phyloP scores from a whole-genome alignment of 2,797 vertebrate genomes.

The Sebastes steindachneri region DNA sequence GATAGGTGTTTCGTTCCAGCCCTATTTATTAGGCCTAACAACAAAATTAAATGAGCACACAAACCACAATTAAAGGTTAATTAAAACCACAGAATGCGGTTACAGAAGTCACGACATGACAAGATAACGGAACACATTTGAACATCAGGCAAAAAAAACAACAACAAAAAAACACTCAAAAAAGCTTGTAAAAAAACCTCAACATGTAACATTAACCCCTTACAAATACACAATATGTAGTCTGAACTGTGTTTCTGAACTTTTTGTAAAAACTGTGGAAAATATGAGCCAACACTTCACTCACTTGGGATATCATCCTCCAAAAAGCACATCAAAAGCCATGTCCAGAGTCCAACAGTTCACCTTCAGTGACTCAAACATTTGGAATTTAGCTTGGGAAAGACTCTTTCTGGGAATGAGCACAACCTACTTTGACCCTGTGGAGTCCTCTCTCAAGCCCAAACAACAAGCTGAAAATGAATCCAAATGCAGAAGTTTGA shows the following conservation, averaged over 20 bases:
- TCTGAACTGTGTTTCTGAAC: background rate
- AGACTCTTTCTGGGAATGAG: constrained; percentile 53
- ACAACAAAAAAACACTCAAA: background rate
- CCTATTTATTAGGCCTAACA: too few relatives aligned
- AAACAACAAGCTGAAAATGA: background rate
- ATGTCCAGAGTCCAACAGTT: constrained; percentile 21
- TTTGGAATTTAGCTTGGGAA: constrained; percentile 63
- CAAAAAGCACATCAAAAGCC: background rate
- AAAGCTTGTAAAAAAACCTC: background rate
- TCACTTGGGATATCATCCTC: constrained; percentile 10
- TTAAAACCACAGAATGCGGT: background rate
- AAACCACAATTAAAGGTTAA: background rate
- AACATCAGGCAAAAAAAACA: background rate
- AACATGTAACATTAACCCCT: background rate
- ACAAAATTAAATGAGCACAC: background rate
- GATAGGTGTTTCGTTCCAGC: too few relatives aligned
- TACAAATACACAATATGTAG: background rate
- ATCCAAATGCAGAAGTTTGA: background rate
- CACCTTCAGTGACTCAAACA: constrained; percentile 72
- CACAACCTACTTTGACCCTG: constrained; percentile 64
- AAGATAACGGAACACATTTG: background rate
- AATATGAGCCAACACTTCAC: background rate
- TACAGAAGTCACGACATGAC: background rate
- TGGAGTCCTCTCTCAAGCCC: constrained; percentile 23
- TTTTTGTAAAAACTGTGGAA: background rate